phyloP scores from a whole-genome alignment of 2,888 invertebrate species.

The Stegana nigrithorax region DNA sequence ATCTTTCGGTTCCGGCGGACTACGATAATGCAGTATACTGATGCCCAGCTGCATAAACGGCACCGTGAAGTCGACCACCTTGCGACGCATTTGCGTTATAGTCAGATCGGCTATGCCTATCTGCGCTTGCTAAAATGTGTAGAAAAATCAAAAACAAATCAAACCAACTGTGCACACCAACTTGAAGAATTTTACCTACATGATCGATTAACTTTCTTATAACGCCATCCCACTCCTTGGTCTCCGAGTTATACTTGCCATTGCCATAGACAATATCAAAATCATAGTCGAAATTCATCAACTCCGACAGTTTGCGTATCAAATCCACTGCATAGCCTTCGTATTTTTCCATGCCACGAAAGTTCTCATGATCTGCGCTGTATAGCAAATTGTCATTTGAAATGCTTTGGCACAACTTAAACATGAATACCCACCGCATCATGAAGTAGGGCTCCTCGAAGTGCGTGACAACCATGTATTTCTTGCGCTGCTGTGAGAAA shows the following conservation, averaged over 20 bases:
- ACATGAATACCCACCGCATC: constrained; percentile 61
- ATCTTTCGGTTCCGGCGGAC: constrained; percentile 80
- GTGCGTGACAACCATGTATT: constrained; percentile 79
- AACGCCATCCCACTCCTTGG: constrained; percentile 84
- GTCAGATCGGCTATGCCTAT: constrained; percentile 96
- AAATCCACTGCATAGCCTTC: constrained; percentile 94
- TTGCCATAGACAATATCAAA: constrained; percentile 80
- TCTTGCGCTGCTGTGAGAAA: constrained; percentile 72
- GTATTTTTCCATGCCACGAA: constrained; percentile 74
- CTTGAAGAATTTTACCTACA: constrained; percentile 70
- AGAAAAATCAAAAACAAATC: background rate
- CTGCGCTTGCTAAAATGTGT: constrained; percentile 83
- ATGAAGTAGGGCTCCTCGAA: constrained; percentile 81
- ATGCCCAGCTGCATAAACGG: constrained; percentile 98
- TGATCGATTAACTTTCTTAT: constrained; percentile 81
- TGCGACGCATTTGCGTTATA: constrained; percentile 90
- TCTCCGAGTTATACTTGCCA: constrained; percentile 77
- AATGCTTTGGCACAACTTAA: background rate
- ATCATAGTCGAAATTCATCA: constrained; percentile 77
- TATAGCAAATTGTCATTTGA: background rate
- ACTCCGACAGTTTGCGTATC: constrained; percentile 81
- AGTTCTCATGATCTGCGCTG: constrained; percentile 71
- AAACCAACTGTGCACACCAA: background rate
- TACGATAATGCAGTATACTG: constrained; percentile 86
- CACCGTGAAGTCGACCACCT: constrained; percentile 92